A percentile compares a stretch with the other conserved stretches of the same genome.
phyloP scores from a whole-genome alignment of 2,113 vertebrate genomes.

The Terrapene triunguis region DNA sequence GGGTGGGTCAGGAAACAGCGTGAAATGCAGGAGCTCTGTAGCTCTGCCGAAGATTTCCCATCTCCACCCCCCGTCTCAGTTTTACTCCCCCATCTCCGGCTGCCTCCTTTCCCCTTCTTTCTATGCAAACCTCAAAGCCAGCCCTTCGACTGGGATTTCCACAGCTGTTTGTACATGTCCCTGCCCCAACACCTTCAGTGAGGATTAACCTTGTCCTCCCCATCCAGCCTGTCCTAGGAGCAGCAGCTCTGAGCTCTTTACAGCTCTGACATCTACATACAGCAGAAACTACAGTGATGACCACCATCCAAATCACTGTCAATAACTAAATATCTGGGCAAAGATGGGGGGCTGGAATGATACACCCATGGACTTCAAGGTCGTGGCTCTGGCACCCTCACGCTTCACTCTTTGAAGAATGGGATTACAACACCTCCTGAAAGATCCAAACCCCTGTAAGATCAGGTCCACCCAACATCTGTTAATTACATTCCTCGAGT shows the following conservation, averaged over 20 bases:
- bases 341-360: not conserved
- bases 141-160: not conserved
- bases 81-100: not conserved
- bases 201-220: constrained; percentile 23
- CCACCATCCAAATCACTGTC: not conserved
- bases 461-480: not conserved
- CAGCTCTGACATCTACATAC: constrained; percentile 17
- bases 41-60: not conserved
- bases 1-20: not conserved
- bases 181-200: not conserved
- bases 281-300: rapidly evolving
- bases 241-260: not conserved
- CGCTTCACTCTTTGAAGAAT: not conserved
- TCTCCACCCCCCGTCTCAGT: not conserved
- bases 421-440: not conserved
- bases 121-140: not conserved
- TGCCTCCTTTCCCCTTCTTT: not conserved
- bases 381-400: not conserved
- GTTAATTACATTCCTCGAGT: not conserved
- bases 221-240: not conserved
- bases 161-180: constrained; percentile 17
- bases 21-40: not conserved
- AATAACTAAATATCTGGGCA: not conserved
- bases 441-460: not conserved
- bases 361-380: not conserved